A percentile compares a stretch with the other conserved stretches of the same genome.
phyloP scores from a whole-genome alignment of 2,888 invertebrate genomes.

The Chrysotoxum bicinctum region DNA sequence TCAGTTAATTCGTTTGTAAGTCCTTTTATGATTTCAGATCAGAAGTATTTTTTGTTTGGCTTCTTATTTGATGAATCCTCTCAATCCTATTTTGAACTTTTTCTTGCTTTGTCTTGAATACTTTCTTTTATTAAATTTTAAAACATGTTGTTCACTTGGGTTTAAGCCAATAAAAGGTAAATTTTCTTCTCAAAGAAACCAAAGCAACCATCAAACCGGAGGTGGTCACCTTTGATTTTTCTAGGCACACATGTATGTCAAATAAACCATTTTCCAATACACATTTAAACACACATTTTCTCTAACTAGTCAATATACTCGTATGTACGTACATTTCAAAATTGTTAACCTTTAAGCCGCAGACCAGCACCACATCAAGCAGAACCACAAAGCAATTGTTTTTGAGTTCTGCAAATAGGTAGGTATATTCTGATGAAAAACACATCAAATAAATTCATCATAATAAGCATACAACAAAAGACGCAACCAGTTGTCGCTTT shows the following conservation, averaged over 20 bases:
- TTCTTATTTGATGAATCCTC: no score
- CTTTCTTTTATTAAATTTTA: no score
- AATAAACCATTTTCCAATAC: background rate
- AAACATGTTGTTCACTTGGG: no score
- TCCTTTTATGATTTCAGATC: background rate
- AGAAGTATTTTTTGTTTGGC: background rate
- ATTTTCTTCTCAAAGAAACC: background rate
- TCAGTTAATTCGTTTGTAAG: constrained; percentile 1
- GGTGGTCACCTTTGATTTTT: background rate
- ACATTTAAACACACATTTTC: background rate
- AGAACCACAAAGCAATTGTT: constrained; percentile 10
- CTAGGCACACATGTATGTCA: background rate
- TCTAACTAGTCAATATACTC: background rate
- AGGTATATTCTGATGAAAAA: background rate
- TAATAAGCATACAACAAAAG: constrained; percentile 22
- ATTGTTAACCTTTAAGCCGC: constrained; percentile 19
- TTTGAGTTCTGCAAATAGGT: background rate
- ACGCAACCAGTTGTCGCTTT: constrained; percentile 4
- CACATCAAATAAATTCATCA: constrained; percentile 5
- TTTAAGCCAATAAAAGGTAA: no score
- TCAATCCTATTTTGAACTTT: no score
- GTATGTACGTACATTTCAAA: background rate
- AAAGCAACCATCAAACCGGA: background rate
- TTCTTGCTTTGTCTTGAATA: no score
- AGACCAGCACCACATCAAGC: background rate